phyloP scores from a whole-genome alignment of 2,113 vertebrate genomes.

The Hydropotes inermis region DNA sequence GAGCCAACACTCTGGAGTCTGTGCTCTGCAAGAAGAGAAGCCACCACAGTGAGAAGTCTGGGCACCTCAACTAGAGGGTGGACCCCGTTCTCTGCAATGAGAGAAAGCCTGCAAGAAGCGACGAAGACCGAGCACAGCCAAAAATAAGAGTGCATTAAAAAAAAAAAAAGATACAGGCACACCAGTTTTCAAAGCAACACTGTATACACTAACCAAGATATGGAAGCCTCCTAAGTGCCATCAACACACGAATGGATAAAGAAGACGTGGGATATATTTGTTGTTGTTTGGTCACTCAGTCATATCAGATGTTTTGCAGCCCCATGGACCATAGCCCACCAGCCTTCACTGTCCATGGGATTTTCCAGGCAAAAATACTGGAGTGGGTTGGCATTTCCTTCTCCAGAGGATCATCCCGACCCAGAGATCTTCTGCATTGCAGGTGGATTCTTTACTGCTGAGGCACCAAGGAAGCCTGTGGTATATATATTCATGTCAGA shows the following conservation, averaged over 20 bases:
- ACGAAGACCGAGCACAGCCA: background rate
- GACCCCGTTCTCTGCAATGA: background rate
- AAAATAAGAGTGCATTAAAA: background rate
- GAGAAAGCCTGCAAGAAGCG: background rate
- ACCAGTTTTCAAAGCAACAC: background rate
- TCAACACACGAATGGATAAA: background rate
- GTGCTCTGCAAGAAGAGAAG: background rate
- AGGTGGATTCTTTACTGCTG: background rate
- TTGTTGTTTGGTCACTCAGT: background rate
- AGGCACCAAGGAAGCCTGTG: background rate
- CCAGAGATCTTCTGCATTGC: background rate
- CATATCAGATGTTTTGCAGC: background rate
- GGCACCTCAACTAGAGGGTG: background rate
- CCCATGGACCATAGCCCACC: background rate
- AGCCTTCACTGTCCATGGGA: background rate
- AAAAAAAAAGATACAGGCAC: background rate
- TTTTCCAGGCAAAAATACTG: background rate
- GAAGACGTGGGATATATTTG: background rate
- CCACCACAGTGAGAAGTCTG: background rate
- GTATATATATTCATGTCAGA: background rate
- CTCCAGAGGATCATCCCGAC: background rate
- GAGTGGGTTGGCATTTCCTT: background rate
- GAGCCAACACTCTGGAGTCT: background rate
- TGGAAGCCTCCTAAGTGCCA: background rate
- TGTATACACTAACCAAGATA: background rate